Base-by-base conservation (phyloP, 2,888 invertebrate genomes). In the Agrotis segetum region DNA sequence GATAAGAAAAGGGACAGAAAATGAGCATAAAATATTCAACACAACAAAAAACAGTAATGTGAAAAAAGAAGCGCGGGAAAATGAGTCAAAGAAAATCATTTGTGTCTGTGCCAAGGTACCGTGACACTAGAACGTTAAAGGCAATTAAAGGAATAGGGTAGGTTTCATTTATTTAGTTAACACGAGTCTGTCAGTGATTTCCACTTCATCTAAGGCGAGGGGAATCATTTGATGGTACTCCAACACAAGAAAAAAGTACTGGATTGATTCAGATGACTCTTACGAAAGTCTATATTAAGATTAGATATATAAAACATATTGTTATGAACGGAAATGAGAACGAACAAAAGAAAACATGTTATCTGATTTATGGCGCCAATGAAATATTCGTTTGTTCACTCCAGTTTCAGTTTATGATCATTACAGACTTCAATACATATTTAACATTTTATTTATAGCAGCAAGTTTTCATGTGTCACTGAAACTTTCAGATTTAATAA, bases 321-420 rank as follows among this genome's bases (percentile, higher is more conserved):
- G 24, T 60, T 60, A 34, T 46, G 17, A 47, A 59, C 56, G 49
- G 44, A 77, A 77, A 67, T 65, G 58, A 63, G 29, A 63, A 50
- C 21, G 16, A 76, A 71, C 66, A 56, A 71, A 81, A 81, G 16
- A 67, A 75, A 75, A 62, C 58, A 56, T 77, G 52, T 21, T 53
- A 17, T 46, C 14, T 67, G 77, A 81, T 79, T 81, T 77, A 81
- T 58, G 49, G 52, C 65, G 14, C 44, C 62, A 79, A 77, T 79
- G 65, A 78, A 82, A 68, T 73, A 68, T 81, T 50, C 73, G 58
- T 79, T 65, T 77, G 72, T 29, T 60, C 52, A 67, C 17, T 77
- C 66, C 55, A 63, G 50, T 6, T 59, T 44, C 58, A 72, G 44
- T 82, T 59, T 66, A 77, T 73, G 52, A 77, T 79, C 62, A 81